Evolutionary conservation across 2,113 vertebrate species (phyloP).

Genomic region (Phycodurus eques): DNA sequence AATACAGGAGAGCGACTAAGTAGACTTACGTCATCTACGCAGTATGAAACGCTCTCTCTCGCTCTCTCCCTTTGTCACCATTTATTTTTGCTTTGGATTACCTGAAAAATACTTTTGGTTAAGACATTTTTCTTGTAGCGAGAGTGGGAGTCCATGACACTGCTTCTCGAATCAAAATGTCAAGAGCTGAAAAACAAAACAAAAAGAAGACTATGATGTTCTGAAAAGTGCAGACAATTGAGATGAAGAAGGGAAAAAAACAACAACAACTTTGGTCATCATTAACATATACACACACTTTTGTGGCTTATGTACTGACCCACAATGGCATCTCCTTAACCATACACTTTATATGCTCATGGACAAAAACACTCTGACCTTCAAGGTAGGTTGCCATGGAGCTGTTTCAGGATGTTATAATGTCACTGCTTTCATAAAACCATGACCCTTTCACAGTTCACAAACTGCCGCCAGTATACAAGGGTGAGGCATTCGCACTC

Average conservation of each 20-base stretch:
- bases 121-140: conserved; percentile 16
- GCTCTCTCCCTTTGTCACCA: conserved; percentile 1
- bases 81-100: neutral
- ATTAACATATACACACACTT: conserved; percentile 9
- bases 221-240: conserved; percentile 21
- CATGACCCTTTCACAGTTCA: conserved; percentile 59
- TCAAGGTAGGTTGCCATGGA: conserved; percentile 56
- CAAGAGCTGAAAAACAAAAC: conserved; percentile 20
- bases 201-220: conserved; percentile 23
- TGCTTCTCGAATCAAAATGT: neutral
- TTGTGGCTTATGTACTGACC: neutral
- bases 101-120: conserved; percentile 15
- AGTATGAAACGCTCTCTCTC: neutral
- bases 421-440: conserved; percentile 63
- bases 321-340: neutral
- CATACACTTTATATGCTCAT: conserved; percentile 18
- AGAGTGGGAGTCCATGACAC: neutral
- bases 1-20: neutral
- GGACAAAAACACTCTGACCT: conserved; percentile 48
- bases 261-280: conserved; percentile 18
- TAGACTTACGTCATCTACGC: neutral
- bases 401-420: conserved; percentile 57
- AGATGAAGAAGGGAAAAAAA: neutral
- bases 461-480: conserved; percentile 33
- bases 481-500: neutral